Evolutionary conservation across 1,140 invertebrate genomes (phyloP), one percentile per base, ranked within the genome.

Genomic region (Papilio glaucus): DNA sequence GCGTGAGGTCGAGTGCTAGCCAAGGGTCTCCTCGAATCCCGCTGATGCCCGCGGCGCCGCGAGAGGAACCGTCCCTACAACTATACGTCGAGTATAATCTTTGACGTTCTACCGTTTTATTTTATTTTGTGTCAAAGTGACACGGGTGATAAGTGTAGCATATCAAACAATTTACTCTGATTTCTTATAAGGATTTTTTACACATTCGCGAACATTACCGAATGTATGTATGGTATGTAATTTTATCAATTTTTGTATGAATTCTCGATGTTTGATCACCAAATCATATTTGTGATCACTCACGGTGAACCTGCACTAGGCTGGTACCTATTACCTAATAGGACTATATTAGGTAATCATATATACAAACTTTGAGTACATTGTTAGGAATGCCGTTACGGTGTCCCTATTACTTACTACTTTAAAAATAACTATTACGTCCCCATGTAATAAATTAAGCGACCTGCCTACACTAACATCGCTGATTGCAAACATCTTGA

Each of bases 11-110:
- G 77, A 79, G 80, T 78, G 39, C 71, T 67, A 62, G 61, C 69
- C 57, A 61, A 78, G 77, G 77, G 74, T 73, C 33, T 65, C 77
- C 70, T 79, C 79, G 75, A 81, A 77, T 77, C 75, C 57, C 76
- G 74, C 75, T 77, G 79, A 80, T 78, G 75, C 29, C 49, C 67
- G 65, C 24, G 37, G 57, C 57, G 29, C 15, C 29, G 29, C 62
- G 62, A 65, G 62, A 65, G 62, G 15, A 67, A 74, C 12, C 67
- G 38, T 18, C 29, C 24, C 67, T 63, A 61, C 42, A 61, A 4
- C 18, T 29, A 29, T 61, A 61, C 26, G 13, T 33, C 24, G 0
- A n/a, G 1, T 33, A 33, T 33, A 60, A 10, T 7, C 24, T 60
- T 26, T 60, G 26, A 29, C 60, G 26, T 42, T 8, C n/a, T 37